Evolutionary conservation across 2,888 invertebrate genomes (phyloP), one percentile per base, ranked within the genome.

Genomic region (Mayetiola destructor): DNA sequence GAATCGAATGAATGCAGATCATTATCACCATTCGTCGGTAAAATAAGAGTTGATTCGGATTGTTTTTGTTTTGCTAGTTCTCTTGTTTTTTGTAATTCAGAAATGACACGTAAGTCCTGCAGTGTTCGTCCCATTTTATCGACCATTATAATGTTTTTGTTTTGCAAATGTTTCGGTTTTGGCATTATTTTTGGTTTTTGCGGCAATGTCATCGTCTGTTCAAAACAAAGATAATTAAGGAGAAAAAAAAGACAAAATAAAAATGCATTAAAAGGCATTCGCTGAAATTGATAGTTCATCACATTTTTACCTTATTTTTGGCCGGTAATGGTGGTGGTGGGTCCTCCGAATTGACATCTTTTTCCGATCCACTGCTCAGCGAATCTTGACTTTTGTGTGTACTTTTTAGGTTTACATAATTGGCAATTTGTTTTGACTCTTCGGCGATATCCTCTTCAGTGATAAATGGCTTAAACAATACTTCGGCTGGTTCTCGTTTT

Each of bases 341-440:
- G 56, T 64, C 64, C 52, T 62, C 59, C 27, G 48, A 48, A 48
- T 48, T 48, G 6, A 27, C 23, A 27, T 48, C 48, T n/a, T 48
- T 48, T 27, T 48, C 48, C 30, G 59, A 57, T 30, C 57, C 58
- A 48, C 58, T 59, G 60, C 76, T 77, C 61, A 76, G 76, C 0
- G 77, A 77, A 59, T 74, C 74, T 66, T 81, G 81, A 63, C 82
- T 82, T 68, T 81, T 80, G 65, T 82, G 82, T 18, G 8, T 12
- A 53, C 80, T 80, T 69, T 81, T 82, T 63, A 81, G 81, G 62
- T 82, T 79, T 64, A 88, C 75, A 65, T 84, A 81, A 64, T 84
- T 80, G 62, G 88, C 85, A 62, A 88, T 88, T 66, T 85, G 85
- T 66, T 82, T 79, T n/a, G 86, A 85, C 67, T 90, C 89, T 64